Base-by-base conservation (phyloP, 2,797 vertebrate species). In the Bovichtus variegatus region DNA sequence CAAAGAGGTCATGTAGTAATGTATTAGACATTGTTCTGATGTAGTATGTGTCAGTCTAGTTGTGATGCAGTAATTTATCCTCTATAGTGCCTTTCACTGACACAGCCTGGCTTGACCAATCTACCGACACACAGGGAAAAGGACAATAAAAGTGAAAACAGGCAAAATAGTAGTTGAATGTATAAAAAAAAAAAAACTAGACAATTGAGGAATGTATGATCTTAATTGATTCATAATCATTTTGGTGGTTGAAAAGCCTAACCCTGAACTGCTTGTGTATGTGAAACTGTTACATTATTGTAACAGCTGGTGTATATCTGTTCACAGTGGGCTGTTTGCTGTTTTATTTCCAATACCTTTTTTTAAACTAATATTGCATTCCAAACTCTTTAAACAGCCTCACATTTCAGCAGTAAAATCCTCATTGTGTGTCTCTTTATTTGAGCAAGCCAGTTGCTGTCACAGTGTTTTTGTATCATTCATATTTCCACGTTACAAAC, bases 61-160 rank as follows among this genome's bases (percentile, higher is more conserved):
- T 87, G 86, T 90, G 82, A 90, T 91, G 90, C 91, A 92, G 91
- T 94, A 69, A 82, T 80, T 85, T 88, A 57, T 91, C 84, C 82
- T 89, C 87, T 83, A 76, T 82, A 91, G 92, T 93, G 92, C 93
- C 92, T 94, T 93, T 90, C 79, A 81, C 91, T 91, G 89, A 89
- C 75, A 79, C 87, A 82, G 84, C 81, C 75, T 88, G 89, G 89
- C 89, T 85, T 85, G 86, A 68, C 54, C 79, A 76, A 78, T 78
- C 59, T 63, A 63, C 49, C 78, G 87, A 84, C 89, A 88, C 87
- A 87, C 80, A 82, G 63, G 34, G 40, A 70, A 36, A 62, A 73
- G n/a, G n/a, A 70, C 29, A n/a, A 57, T 69, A 47, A 54, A 55
- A 59, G 31, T 70, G 46, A 82, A 85, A 78, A 78, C 43, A 58